phyloP scores from a whole-genome alignment of 2,113 vertebrate genomes.

The Hymenochirus boettgeri region DNA sequence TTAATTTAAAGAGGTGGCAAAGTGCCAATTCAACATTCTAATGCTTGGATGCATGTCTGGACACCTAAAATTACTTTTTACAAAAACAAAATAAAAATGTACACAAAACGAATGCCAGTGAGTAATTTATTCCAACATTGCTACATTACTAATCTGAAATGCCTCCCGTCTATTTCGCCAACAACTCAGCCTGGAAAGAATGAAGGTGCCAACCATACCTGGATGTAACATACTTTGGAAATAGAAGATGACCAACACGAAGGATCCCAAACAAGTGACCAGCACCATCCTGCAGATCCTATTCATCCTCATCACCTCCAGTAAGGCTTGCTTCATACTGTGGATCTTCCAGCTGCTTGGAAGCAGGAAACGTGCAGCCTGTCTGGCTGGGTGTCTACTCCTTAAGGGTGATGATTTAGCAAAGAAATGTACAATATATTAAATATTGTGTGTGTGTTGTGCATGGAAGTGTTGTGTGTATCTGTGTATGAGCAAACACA shows the following conservation, averaged over 20 bases:
- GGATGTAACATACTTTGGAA: conserved; percentile 98
- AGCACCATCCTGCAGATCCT: conserved; percentile 90
- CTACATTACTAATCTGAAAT: no score
- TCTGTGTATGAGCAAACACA: not conserved
- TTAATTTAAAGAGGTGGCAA: no score
- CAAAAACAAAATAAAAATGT: no score
- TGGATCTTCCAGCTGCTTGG: conserved; percentile 46
- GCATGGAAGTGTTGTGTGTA: not conserved
- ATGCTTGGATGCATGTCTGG: no score
- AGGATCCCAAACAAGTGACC: conserved; percentile 94
- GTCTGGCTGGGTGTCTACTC: conserved; percentile 17
- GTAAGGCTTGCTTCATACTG: conserved; percentile 84
- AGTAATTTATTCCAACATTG: no score
- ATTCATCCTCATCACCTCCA: conserved; percentile 93
- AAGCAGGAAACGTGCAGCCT: conserved; percentile 19
- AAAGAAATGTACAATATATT: not conserved
- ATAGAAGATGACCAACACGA: conserved; percentile 97
- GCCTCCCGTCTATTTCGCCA: no score
- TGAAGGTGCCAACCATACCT: conserved; percentile 84
- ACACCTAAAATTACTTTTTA: no score
- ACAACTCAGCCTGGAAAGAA: no score
- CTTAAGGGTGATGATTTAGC: conserved; percentile 22
- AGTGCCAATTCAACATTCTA: no score
- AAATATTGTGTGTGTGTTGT: no score
- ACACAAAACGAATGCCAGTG: no score